Percentiles rank a stretch among this genome's conserved stretches.
These are phyloP conservation scores for Pleuronectes platessa DNA, from an alignment of 2,113 vertebrate genomes.

Conservation along the genomic window DNA sequence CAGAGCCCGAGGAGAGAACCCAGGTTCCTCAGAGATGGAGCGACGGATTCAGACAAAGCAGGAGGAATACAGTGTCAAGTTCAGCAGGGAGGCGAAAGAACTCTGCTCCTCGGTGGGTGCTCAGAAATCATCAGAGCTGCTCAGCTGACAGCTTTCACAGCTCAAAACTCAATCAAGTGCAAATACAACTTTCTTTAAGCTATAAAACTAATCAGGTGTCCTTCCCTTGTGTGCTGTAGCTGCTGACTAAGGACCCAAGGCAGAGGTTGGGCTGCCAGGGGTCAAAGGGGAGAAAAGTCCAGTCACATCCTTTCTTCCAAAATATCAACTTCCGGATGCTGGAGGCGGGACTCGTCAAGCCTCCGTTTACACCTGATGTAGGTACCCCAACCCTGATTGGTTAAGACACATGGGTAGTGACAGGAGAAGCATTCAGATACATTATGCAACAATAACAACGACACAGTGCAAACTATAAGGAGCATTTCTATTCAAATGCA, in stretches of 20 bases:
- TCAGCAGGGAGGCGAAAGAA: constrained; percentile 66
- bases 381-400: constrained; percentile 36
- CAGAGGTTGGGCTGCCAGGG: constrained; percentile 79
- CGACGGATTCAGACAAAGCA: constrained; percentile 72
- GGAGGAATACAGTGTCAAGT: constrained; percentile 77
- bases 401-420: background rate
- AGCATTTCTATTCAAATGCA: no score
- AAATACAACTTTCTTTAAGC: background rate
- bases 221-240: constrained; percentile 63
- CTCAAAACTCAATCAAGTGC: no score
- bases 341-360: constrained; percentile 82
- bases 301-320: constrained; percentile 84
- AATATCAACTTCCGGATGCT: constrained; percentile 87
- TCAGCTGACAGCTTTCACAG: background rate
- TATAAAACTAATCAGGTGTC: background rate
- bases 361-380: constrained; percentile 86
- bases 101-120: constrained; percentile 82
- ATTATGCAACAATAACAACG: no score
- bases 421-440: no score
- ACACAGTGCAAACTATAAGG: no score
- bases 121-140: no score
- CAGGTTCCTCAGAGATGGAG: constrained; percentile 82
- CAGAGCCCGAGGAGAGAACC: constrained; percentile 75
- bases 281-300: constrained; percentile 71
- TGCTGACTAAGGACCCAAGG: constrained; percentile 83